Evolutionary conservation across 2,113 vertebrate species (phyloP).

Genomic region (Petromus typicus): DNA sequence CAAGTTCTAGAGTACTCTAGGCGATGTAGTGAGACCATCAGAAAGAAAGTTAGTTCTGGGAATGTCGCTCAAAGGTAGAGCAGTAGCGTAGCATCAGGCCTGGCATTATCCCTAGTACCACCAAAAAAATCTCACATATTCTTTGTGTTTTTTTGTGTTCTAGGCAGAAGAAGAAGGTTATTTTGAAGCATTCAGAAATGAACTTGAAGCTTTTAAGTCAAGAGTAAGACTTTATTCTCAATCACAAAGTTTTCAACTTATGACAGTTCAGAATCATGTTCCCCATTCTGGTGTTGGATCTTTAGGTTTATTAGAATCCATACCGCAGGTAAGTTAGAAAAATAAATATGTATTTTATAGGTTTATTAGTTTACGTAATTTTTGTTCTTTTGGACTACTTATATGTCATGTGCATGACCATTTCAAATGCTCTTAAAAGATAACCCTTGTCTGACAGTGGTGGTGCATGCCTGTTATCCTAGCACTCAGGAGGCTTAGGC

Average conservation of each 20-base stretch:
- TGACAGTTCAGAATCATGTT: slow-evolving; percentile 81
- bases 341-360: slow-evolving; percentile 40
- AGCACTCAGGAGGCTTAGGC: no score
- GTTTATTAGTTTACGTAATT: background rate
- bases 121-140: background rate
- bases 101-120: background rate
- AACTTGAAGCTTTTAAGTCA: slow-evolving; percentile 95
- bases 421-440: slow-evolving; percentile 54
- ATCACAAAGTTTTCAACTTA: slow-evolving; percentile 85
- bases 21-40: background rate
- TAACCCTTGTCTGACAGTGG: background rate
- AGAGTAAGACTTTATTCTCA: slow-evolving; percentile 92
- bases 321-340: slow-evolving; percentile 88
- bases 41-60: background rate
- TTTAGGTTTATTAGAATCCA: slow-evolving; percentile 89
- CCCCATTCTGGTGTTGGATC: slow-evolving; percentile 86
- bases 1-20: background rate
- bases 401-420: background rate
- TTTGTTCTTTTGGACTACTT: slow-evolving; percentile 19
- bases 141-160: slow-evolving; percentile 51
- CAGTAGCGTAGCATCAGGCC: background rate
- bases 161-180: slow-evolving; percentile 95
- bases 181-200: slow-evolving; percentile 95
- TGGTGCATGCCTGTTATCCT: background rate
- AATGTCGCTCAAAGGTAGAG: background rate